A percentile compares a stretch with the other conserved stretches of the same genome.
Evolutionary conservation across 2,797 vertebrate species (phyloP).

Genomic region (Hylomyscus alleni): DNA sequence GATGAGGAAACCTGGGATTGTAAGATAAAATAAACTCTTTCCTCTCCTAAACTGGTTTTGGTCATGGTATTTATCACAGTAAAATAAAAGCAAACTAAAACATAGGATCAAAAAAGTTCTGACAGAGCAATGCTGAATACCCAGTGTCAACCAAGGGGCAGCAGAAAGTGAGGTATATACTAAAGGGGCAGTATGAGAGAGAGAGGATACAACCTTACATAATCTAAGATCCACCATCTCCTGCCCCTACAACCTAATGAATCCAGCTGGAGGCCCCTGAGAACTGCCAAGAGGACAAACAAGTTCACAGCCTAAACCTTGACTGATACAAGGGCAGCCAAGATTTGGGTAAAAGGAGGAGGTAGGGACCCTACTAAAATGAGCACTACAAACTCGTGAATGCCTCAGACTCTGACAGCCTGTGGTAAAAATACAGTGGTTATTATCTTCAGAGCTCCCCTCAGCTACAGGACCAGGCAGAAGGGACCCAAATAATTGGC

Average conservation of each 20-base stretch:
- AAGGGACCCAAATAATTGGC: neutral
- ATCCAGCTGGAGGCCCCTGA: neutral
- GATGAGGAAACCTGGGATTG: neutral
- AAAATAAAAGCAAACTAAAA: neutral
- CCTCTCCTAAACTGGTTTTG: neutral
- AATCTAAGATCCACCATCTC: neutral
- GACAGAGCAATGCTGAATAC: neutral
- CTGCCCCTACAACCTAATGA: neutral
- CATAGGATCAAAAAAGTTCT: neutral
- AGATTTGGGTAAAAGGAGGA: neutral
- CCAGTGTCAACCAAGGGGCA: neutral
- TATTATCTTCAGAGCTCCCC: neutral
- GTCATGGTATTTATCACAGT: neutral
- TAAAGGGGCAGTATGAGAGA: neutral
- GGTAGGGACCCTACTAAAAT: neutral
- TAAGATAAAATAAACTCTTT: neutral
- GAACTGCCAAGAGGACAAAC: neutral
- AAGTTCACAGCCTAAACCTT: neutral
- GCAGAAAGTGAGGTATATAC: neutral
- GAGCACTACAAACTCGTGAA: neutral
- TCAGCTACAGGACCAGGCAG: neutral
- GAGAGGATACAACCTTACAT: neutral
- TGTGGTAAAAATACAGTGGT: conserved; percentile 8
- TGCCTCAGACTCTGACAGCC: neutral
- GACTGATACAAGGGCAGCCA: neutral